Evolutionary conservation across 2,888 invertebrate genomes (phyloP), one percentile per base, ranked within the genome.

Genomic region (Helicoverpa assulta): DNA sequence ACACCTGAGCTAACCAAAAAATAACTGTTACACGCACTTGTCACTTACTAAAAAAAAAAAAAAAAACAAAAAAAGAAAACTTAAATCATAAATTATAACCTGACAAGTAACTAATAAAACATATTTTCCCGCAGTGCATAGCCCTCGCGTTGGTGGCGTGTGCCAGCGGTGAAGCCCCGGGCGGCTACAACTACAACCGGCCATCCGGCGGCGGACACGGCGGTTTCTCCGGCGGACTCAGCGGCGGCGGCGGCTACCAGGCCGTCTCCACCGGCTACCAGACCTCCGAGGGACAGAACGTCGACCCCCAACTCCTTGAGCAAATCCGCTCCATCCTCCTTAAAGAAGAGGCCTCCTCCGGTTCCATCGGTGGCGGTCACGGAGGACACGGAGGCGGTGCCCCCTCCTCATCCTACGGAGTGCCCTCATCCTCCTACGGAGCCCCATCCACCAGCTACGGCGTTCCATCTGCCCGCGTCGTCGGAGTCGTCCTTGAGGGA

Each of bases 311-410:
- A 79, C 97, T 98, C 82, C 96, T 98, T 80, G 98, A 98, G 88
- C 98, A 98, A 94, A 97, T 98, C 89, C 97, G 98, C 86, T 98
- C 98, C 92, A 98, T 98, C 94, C 96, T 98, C 80, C 96, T 98
- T 85, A 98, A 97, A 88, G 98, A 98, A 94, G 98, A 98, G 91
- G 95, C 97, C 84, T 96, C 96, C 33, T 94, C 95, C 65, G 95
- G 96, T 75, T 94, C 95, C 66, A 93, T 93, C 71, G 93, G 93
- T 86, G 97, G 97, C 1, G 67, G 78, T 8, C 26, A 16, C 50
- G 76, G 76, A 33, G 97, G 80, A 8, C 76, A 56, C 51, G 80
- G 97, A 92, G 93, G 78, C 96, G 97, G 97, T 69, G 97, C 95
- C 66, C 97, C 97, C 70, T 97, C 97, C 59, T 96, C 97, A 0